Evolutionary conservation across 2,113 vertebrate genomes (phyloP).

Genomic region (Phaethon lepturus): DNA sequence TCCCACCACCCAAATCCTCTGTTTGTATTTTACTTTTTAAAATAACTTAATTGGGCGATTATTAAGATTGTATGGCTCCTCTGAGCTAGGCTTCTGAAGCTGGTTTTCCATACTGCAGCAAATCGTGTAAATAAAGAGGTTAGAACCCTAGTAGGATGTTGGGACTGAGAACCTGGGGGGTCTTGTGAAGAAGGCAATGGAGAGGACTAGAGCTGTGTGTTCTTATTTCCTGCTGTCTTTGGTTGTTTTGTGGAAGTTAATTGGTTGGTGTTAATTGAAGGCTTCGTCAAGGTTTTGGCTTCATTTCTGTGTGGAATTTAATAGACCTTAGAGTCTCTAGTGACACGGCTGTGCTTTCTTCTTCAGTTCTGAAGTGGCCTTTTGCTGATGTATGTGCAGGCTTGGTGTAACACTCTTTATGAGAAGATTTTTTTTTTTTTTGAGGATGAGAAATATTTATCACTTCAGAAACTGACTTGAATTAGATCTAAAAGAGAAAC

Average conservation of each 20-base stretch:
- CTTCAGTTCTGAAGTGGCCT: neutral
- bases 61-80: neutral
- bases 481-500: neutral
- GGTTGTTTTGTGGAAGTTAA: neutral
- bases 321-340: neutral
- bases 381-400: neutral
- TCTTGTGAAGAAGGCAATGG: too few relatives aligned
- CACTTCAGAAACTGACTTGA: neutral
- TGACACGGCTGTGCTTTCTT: neutral
- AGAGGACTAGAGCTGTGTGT: neutral
- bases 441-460: neutral
- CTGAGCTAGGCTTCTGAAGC: neutral
- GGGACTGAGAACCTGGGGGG: neutral
- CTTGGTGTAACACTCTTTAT: neutral
- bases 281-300: neutral
- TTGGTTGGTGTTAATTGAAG: neutral
- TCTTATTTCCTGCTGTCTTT: neutral
- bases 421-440: neutral
- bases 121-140: neutral
- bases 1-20: neutral
- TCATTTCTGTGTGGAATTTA: neutral
- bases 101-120: neutral
- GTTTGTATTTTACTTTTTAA: neutral
- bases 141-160: neutral
- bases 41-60: neutral